Evolutionary conservation across 2,888 invertebrate species (phyloP).

Genomic region (Netelia fuscicornis): DNA sequence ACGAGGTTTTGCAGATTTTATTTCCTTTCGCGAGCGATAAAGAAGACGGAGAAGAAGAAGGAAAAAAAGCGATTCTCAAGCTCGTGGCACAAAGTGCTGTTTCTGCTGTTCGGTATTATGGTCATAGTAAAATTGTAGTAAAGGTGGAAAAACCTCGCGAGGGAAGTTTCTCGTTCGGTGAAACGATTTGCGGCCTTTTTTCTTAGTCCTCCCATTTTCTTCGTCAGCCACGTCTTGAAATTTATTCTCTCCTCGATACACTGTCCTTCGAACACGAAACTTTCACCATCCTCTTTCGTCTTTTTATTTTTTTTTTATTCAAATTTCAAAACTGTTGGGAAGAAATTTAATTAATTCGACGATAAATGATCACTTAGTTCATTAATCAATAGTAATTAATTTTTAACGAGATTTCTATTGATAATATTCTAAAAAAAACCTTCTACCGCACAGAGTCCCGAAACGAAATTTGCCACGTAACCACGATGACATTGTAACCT

Average conservation of each 20-base stretch:
- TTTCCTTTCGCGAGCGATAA: conserved; percentile 6
- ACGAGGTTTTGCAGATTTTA: conserved; percentile 35
- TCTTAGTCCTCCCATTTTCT: neutral
- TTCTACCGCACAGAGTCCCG: neutral
- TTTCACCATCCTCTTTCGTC: neutral
- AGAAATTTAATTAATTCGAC: neutral
- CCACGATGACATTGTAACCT: conserved; percentile 16
- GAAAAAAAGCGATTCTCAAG: conserved; percentile 37
- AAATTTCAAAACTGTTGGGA: neutral
- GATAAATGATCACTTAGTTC: neutral
- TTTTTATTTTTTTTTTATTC: neutral
- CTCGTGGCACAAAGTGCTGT: conserved; percentile 13
- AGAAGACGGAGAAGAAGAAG: too few species aligned
- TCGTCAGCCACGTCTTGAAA: neutral
- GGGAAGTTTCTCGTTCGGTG: neutral
- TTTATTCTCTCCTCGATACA: neutral
- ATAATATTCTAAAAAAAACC: neutral
- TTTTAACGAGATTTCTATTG: neutral
- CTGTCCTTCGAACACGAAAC: neutral
- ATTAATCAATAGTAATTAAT: neutral
- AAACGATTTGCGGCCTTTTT: conserved; percentile 2
- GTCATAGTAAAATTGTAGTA: conserved; percentile 25
- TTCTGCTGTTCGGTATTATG: conserved; percentile 25
- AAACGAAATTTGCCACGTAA: conserved; percentile 3
- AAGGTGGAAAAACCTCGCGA: conserved; percentile 5